Evolutionary conservation across 2,113 vertebrate species (phyloP).

Genomic region (Gymnocephalus cernua): DNA sequence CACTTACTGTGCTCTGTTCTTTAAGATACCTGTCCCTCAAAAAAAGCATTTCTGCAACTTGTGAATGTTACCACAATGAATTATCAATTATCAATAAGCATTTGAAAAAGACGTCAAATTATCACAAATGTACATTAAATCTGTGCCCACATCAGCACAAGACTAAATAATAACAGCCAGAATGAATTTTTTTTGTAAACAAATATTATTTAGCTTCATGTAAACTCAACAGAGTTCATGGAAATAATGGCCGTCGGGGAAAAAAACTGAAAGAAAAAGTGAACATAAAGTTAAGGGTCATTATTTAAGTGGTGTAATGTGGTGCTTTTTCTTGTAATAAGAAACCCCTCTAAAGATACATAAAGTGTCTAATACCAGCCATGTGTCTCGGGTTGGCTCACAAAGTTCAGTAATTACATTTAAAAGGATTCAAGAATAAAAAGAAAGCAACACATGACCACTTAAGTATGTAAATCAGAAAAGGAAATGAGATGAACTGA

Average conservation of each 20-base stretch:
- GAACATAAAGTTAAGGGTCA: conserved; percentile 1
- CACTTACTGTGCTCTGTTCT: background rate
- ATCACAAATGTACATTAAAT: conserved; percentile 22
- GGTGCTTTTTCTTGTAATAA: conserved; percentile 22
- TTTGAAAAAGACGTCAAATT: background rate
- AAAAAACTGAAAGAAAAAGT: background rate
- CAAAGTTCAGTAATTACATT: background rate
- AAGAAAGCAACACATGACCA: background rate
- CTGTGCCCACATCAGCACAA: background rate
- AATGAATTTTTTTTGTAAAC: conserved; percentile 14
- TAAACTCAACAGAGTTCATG: background rate
- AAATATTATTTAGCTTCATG: background rate
- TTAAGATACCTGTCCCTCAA: background rate
- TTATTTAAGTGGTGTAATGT: conserved; percentile 26
- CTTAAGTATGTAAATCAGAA: conserved; percentile 14
- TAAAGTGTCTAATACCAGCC: conserved; percentile 28
- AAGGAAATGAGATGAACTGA: conserved; percentile 8
- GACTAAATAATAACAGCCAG: conserved; percentile 11
- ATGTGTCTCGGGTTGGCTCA: background rate
- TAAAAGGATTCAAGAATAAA: background rate
- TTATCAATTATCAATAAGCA: conserved; percentile 23
- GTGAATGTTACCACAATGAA: conserved; percentile 6
- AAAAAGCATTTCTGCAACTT: conserved; percentile 2
- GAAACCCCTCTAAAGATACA: conserved; percentile 6
- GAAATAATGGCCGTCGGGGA: background rate